Conservation (phyloP, 1,140 invertebrate species). For the Mylabris phalerata region DNA sequence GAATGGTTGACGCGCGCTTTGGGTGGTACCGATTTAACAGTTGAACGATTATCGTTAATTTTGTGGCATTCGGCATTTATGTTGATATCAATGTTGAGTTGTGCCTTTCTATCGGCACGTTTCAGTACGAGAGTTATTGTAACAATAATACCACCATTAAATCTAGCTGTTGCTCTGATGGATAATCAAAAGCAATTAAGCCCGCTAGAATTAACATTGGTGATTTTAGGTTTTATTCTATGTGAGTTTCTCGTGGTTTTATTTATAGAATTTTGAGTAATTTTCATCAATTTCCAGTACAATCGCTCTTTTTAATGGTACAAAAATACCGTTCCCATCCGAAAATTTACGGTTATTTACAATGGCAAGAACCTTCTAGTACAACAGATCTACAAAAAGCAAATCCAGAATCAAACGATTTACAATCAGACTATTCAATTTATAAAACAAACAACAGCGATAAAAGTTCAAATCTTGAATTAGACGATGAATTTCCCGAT, state of each 20-base stretch:
- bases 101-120: slow-evolving; percentile 35
- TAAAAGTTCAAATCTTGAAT: slow-evolving; percentile 1
- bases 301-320: not conserved
- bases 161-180: slow-evolving; percentile 32
- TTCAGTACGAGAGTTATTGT: slow-evolving; percentile 29
- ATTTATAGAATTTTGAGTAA: slow-evolving; percentile 1
- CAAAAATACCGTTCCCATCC: not conserved
- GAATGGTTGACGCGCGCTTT: slow-evolving; percentile 51
- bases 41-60: slow-evolving; percentile 34
- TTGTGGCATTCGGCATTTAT: slow-evolving; percentile 35
- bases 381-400: not conserved
- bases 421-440: not conserved
- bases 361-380: not conserved
- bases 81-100: slow-evolving; percentile 35
- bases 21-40: slow-evolving; percentile 42
- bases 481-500: slow-evolving; percentile 20
- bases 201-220: slow-evolving; percentile 16
- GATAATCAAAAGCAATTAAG: slow-evolving; percentile 23
- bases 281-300: not conserved
- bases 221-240: slow-evolving; percentile 23
- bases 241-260: slow-evolving; percentile 23
- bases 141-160: slow-evolving; percentile 29
- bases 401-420: not conserved
- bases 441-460: not conserved
- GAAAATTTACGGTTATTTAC: no score